These are phyloP conservation scores for Uromys caudimaculatus DNA, from an alignment of 2,797 vertebrate species.

Conservation along the genomic window DNA sequence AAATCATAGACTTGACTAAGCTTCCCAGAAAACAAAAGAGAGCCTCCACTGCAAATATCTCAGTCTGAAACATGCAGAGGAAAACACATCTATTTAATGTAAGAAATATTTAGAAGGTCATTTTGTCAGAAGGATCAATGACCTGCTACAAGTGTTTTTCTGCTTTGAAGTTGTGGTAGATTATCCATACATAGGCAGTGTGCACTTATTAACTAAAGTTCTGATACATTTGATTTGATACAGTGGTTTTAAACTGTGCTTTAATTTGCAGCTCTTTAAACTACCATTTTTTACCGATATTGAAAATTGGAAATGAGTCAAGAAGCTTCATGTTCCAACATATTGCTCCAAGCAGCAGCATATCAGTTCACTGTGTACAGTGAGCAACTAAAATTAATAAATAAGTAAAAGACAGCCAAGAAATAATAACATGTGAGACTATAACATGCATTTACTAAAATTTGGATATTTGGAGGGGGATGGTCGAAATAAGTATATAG, in stretches of 20 bases:
- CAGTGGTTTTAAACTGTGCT: slow-evolving; percentile 77
- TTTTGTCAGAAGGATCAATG: slow-evolving; percentile 59
- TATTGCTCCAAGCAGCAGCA: slow-evolving; percentile 76
- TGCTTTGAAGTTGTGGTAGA: slow-evolving; percentile 71
- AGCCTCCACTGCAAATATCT: slow-evolving; percentile 43
- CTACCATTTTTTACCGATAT: slow-evolving; percentile 77
- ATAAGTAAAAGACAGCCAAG: slow-evolving; percentile 68
- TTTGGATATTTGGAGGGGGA: neutral
- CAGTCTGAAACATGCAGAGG: slow-evolving; percentile 43
- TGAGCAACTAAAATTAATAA: slow-evolving; percentile 77
- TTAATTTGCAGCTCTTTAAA: slow-evolving; percentile 84
- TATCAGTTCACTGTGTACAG: slow-evolving; percentile 68
- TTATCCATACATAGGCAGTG: slow-evolving; percentile 47
- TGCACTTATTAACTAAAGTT: slow-evolving; percentile 70
- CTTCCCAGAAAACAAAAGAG: slow-evolving; percentile 63
- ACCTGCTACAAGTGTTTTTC: slow-evolving; percentile 65
- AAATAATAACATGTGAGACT: slow-evolving; percentile 15
- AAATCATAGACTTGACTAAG: slow-evolving; percentile 64
- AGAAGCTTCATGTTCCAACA: slow-evolving; percentile 72
- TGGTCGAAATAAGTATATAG: neutral
- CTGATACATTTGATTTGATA: slow-evolving; percentile 72
- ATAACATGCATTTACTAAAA: slow-evolving; percentile 59
- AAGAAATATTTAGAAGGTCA: slow-evolving; percentile 74
- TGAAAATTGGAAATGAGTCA: slow-evolving; percentile 81
- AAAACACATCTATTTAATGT: slow-evolving; percentile 71